These are phyloP conservation scores for Bos javanicus DNA, from an alignment of 2,113 vertebrate species.

Conservation along the genomic window DNA sequence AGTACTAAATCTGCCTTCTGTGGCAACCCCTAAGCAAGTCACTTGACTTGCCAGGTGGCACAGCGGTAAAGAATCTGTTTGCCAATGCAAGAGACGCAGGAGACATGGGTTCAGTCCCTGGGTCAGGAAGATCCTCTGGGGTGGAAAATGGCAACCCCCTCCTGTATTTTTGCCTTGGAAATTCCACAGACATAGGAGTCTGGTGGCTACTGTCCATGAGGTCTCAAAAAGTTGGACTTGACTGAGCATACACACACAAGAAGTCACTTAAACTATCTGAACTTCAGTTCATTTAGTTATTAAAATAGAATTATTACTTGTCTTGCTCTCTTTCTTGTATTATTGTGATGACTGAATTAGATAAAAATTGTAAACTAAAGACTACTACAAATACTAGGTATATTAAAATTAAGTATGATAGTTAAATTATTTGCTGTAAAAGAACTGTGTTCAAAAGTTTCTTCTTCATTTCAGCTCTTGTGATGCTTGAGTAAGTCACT, in stretches of 20 bases:
- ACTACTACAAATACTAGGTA: neutral
- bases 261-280: neutral
- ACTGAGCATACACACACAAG: neutral
- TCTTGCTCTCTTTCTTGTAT: neutral
- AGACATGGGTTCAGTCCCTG: neutral
- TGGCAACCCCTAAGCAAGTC: neutral
- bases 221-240: neutral
- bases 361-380: conserved; percentile 3
- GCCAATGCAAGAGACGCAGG: neutral
- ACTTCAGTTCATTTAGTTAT: neutral
- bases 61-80: neutral
- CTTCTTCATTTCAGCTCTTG: neutral
- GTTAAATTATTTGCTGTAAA: neutral
- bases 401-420: neutral
- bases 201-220: neutral
- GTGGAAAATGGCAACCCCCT: neutral
- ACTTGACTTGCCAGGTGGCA: neutral
- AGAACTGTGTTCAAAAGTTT: neutral
- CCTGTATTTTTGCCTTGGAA: neutral
- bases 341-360: neutral
- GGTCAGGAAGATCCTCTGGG: neutral
- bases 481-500: neutral
- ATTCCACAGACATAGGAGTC: neutral
- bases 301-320: neutral
- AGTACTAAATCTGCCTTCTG: neutral